These are phyloP conservation scores for Nomada fabriciana DNA, from an alignment of 2,888 invertebrate genomes.

Conservation along the genomic window DNA sequence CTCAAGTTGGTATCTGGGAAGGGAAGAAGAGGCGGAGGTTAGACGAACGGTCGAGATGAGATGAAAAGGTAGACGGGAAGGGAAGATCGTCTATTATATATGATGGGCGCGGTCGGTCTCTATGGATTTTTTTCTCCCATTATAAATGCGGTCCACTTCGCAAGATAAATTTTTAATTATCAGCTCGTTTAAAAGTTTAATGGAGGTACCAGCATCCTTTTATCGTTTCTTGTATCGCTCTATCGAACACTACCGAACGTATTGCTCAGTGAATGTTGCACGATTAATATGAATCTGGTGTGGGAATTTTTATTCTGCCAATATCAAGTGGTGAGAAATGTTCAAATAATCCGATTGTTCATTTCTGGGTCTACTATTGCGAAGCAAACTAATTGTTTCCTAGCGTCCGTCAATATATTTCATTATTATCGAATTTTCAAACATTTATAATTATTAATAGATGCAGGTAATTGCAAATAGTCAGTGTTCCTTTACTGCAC, in stretches of 20 bases:
- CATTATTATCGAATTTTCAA: too few species aligned
- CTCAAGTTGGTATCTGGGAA: conserved; percentile 58
- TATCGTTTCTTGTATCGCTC: background rate
- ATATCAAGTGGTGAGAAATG: background rate
- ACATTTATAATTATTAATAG: too few species aligned
- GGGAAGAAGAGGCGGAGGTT: conserved; percentile 74
- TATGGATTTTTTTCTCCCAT: conserved; percentile 81
- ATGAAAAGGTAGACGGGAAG: conserved; percentile 77
- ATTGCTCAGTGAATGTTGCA: background rate
- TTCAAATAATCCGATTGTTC: conserved; percentile 4
- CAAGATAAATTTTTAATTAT: conserved; percentile 76
- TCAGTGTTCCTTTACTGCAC: too few species aligned
- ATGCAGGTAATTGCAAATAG: too few species aligned
- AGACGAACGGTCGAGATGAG: conserved; percentile 78
- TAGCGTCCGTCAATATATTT: too few species aligned
- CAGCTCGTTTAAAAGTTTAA: conserved; percentile 37
- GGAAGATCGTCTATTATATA: conserved; percentile 82
- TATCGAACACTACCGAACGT: conserved; percentile 3
- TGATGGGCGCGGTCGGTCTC: conserved; percentile 82
- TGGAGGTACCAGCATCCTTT: background rate
- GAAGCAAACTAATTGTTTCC: background rate
- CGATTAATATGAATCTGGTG: background rate
- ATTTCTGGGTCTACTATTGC: conserved; percentile 1
- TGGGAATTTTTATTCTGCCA: conserved; percentile 18
- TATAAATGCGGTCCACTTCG: conserved; percentile 76